Conservation (phyloP, 2,113 vertebrate genomes). For the Brachypteracias leptosomus region DNA sequence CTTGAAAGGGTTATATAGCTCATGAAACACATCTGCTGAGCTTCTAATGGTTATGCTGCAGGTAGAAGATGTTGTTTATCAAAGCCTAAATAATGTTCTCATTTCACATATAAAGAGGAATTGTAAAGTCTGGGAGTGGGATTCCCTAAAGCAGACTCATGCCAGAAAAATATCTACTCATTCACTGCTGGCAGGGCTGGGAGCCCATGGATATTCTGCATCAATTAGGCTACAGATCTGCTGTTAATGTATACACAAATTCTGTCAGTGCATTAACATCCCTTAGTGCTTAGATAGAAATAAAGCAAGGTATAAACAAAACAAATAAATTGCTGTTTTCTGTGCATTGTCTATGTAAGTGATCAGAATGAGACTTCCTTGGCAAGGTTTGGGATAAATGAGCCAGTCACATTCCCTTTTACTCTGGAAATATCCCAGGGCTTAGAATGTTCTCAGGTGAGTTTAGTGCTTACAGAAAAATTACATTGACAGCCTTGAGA, state of each 20-base stretch:
- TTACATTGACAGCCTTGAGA: neutral
- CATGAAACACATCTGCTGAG: constrained; percentile 12
- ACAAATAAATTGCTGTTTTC: neutral
- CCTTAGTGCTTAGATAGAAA: neutral
- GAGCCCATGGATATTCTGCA: neutral
- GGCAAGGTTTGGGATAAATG: neutral
- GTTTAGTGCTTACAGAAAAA: neutral
- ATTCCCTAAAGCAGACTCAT: constrained; percentile 29
- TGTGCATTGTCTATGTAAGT: neutral
- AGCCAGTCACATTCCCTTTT: neutral
- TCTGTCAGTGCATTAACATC: neutral
- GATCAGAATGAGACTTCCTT: neutral
- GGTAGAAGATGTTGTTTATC: constrained; percentile 37
- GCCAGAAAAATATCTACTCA: neutral
- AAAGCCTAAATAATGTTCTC: constrained; percentile 36
- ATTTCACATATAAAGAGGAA: neutral
- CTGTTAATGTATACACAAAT: neutral
- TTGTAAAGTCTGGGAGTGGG: neutral
- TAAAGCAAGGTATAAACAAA: neutral
- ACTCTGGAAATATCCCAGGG: neutral
- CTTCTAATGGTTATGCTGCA: neutral
- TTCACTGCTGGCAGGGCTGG: neutral
- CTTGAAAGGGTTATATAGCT: constrained; percentile 21
- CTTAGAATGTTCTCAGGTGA: neutral
- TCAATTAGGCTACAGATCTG: neutral